These are phyloP conservation scores for Emydocephalus ijimae DNA, from an alignment of 2,113 vertebrate genomes.

Conservation along the genomic window DNA sequence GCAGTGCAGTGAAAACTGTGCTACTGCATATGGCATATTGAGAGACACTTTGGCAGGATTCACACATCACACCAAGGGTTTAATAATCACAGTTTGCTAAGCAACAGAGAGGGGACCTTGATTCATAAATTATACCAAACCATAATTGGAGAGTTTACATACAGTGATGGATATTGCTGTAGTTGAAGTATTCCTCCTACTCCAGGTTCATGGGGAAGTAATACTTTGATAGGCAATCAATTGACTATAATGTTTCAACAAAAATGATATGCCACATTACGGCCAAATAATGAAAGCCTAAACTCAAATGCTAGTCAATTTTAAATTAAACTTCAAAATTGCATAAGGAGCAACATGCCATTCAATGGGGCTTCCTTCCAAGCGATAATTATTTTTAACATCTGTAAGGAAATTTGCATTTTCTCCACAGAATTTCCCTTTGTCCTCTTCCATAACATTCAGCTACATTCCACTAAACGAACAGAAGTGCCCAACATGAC, in stretches of 20 bases:
- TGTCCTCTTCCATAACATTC: neutral
- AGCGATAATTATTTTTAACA: neutral
- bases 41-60: neutral
- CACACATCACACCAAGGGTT: neutral
- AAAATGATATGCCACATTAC: neutral
- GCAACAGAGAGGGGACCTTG: neutral
- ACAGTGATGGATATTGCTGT: neutral
- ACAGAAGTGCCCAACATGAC: neutral
- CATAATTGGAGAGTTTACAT: neutral
- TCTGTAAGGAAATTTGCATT: neutral
- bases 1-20: neutral
- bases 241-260: neutral
- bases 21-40: too few species aligned
- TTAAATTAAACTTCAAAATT: neutral
- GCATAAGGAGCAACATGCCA: neutral
- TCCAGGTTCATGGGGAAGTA: neutral
- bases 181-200: neutral
- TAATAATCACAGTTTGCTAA: neutral
- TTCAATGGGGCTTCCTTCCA: neutral
- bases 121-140: neutral
- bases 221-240: neutral
- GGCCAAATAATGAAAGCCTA: neutral
- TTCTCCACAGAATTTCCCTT: neutral
- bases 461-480: neutral
- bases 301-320: neutral